These are phyloP conservation scores for Malurus melanocephalus DNA, from an alignment of 2,113 vertebrate species.

Conservation along the genomic window DNA sequence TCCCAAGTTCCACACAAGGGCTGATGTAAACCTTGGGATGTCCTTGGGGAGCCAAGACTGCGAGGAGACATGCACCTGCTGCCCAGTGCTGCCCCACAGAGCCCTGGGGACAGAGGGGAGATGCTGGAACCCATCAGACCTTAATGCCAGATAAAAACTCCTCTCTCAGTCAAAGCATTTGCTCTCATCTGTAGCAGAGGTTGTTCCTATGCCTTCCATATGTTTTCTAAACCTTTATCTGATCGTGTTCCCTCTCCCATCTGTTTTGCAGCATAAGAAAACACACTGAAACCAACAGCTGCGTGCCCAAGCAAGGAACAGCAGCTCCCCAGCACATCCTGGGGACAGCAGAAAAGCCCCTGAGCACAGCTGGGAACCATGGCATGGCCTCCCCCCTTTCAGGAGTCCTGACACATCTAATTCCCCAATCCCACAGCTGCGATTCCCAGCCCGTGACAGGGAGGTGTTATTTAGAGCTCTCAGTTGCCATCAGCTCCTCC, in stretches of 20 bases:
- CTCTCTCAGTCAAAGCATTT: not conserved
- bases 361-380: not conserved
- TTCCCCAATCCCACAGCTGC: not conserved
- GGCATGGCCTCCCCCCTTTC: fast-evolving
- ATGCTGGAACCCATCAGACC: not conserved
- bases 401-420: not conserved
- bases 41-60: not conserved
- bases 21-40: not conserved
- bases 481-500: not conserved
- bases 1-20: not conserved
- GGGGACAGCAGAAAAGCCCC: not conserved
- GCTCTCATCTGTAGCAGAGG: not conserved
- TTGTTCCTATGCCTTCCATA: not conserved
- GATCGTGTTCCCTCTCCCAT: not conserved
- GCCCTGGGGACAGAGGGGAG: not conserved
- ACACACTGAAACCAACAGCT: not conserved
- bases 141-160: not conserved
- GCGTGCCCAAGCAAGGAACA: not conserved
- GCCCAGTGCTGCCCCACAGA: not conserved
- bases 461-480: not conserved
- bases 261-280: not conserved
- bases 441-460: fast-evolving
- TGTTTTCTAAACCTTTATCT: not conserved
- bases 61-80: fast-evolving
- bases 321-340: not conserved